Conservation (phyloP, 1,140 invertebrate species). For the Atopsyche davidsoni region DNA sequence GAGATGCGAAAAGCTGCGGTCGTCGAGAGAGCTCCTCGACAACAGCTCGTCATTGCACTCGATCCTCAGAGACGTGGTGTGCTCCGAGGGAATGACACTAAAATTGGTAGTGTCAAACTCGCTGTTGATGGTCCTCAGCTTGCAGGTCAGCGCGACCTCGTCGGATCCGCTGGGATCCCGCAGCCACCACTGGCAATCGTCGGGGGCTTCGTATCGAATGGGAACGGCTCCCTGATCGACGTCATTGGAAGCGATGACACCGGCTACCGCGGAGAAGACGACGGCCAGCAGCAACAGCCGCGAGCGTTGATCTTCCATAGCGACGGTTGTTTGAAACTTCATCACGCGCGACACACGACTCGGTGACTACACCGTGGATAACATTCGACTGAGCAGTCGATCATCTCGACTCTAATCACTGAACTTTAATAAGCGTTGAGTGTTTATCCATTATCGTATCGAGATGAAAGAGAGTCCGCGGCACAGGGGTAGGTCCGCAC, state of each 20-base stretch:
- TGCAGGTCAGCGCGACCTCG: slow-evolving; percentile 73
- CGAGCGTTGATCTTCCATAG: slow-evolving; percentile 36
- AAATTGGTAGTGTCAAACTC: slow-evolving; percentile 83
- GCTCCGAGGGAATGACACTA: slow-evolving; percentile 75
- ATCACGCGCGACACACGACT: slow-evolving; percentile 44
- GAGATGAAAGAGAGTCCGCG: neutral
- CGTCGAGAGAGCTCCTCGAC: slow-evolving; percentile 65
- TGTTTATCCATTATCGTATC: slow-evolving; percentile 17
- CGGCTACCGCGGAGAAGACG: slow-evolving; percentile 7
- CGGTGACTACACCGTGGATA: slow-evolving; percentile 32
- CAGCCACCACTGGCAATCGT: slow-evolving; percentile 73
- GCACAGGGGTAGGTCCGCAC: no score
- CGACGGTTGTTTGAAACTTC: slow-evolving; percentile 44
- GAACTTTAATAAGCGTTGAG: no score
- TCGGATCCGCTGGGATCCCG: slow-evolving; percentile 51
- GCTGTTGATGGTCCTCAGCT: slow-evolving; percentile 71
- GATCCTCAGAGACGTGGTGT: slow-evolving; percentile 72
- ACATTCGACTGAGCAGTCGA: slow-evolving; percentile 5
- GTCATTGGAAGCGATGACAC: slow-evolving; percentile 39
- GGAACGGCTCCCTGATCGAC: slow-evolving; percentile 51
- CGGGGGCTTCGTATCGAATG: slow-evolving; percentile 70
- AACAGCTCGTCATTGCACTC: slow-evolving; percentile 70
- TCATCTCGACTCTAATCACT: slow-evolving; percentile 9
- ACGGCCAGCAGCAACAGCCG: slow-evolving; percentile 14
- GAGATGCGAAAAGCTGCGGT: slow-evolving; percentile 73